Evolutionary conservation across 2,888 invertebrate genomes (phyloP).

Genomic region (Drosophila putrida): DNA sequence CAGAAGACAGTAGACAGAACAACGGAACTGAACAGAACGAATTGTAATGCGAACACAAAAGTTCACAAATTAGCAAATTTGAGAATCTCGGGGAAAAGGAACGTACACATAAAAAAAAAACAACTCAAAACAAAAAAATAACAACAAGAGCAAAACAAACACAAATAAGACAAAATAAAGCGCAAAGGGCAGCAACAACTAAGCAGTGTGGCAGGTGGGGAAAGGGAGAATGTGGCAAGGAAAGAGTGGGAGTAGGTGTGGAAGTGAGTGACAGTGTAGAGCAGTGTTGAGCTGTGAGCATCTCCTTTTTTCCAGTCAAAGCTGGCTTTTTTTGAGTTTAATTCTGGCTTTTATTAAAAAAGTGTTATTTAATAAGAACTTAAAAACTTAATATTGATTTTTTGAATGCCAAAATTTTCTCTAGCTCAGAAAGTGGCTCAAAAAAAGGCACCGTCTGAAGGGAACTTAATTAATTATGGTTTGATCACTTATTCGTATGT

Average conservation of each 20-base stretch:
- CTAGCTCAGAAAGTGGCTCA: too few relatives aligned
- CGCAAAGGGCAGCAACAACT: conserved; percentile 29
- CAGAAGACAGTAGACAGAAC: neutral
- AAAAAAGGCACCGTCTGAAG: too few relatives aligned
- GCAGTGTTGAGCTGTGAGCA: too few relatives aligned
- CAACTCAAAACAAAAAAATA: conserved; percentile 14
- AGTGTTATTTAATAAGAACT: too few relatives aligned
- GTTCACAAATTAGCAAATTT: conserved; percentile 83
- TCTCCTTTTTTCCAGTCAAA: too few relatives aligned
- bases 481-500: too few relatives aligned
- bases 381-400: too few relatives aligned
- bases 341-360: too few relatives aligned
- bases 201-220: neutral
- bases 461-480: too few relatives aligned
- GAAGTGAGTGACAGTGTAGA: conserved; percentile 12
- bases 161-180: conserved; percentile 58
- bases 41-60: conserved; percentile 75
- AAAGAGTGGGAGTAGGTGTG: conserved; percentile 12
- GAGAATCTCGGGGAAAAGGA: conserved; percentile 64
- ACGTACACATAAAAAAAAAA: conserved; percentile 16
- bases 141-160: conserved; percentile 43
- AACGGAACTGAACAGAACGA: conserved; percentile 41
- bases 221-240: neutral
- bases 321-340: too few relatives aligned
- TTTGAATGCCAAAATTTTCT: too few relatives aligned